Evolutionary conservation across 2,888 invertebrate genomes (phyloP).

Genomic region (Steromphala cineraria): DNA sequence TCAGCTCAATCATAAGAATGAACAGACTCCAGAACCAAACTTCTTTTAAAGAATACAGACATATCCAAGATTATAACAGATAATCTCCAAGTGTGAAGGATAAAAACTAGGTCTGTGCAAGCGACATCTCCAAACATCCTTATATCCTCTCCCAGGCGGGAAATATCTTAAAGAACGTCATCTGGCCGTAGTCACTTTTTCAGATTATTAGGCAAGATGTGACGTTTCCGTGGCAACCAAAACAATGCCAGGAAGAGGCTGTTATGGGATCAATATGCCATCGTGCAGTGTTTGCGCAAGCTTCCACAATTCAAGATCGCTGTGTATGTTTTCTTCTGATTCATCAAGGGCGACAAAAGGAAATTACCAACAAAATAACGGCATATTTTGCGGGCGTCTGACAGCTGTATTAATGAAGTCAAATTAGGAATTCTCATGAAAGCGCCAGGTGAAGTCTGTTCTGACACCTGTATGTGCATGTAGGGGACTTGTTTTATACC

Average conservation of each 20-base stretch:
- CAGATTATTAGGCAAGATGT: slow-evolving; percentile 16
- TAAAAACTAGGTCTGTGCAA: too few relatives aligned
- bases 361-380: background rate
- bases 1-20: too few relatives aligned
- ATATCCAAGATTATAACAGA: too few relatives aligned
- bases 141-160: too few relatives aligned
- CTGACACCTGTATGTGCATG: too few relatives aligned
- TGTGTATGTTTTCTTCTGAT: slow-evolving; percentile 13
- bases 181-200: background rate
- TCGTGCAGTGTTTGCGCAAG: background rate
- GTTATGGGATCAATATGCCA: background rate
- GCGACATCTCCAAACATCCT: too few relatives aligned
- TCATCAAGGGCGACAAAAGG: background rate
- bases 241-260: slow-evolving; percentile 9
- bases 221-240: slow-evolving; percentile 15
- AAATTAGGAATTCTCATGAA: background rate
- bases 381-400: background rate
- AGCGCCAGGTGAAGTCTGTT: background rate
- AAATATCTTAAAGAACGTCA: background rate
- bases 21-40: too few relatives aligned
- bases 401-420: background rate
- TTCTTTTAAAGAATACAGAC: too few relatives aligned
- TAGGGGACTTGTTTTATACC: too few relatives aligned
- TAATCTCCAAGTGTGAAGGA: too few relatives aligned
- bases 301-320: background rate